These are phyloP conservation scores for Gastracanthus pulcherrimus DNA, from an alignment of 2,888 invertebrate genomes.

Conservation along the genomic window DNA sequence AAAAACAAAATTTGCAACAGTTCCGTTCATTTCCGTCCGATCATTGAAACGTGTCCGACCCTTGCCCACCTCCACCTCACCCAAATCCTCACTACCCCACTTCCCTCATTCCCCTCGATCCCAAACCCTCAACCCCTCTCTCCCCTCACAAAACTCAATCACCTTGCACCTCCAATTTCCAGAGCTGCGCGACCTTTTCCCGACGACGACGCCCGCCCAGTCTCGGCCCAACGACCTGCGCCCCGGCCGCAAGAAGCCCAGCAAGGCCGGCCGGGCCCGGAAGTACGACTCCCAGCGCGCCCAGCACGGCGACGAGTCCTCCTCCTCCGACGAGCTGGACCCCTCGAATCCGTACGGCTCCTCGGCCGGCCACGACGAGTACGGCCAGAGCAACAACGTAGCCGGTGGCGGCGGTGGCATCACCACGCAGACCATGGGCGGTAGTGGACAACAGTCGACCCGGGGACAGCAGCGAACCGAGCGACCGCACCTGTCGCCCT, in stretches of 20 bases:
- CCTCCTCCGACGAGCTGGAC: neutral
- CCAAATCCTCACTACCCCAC: too few relatives aligned
- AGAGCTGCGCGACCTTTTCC: conserved; percentile 49
- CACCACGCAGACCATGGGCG: conserved; percentile 52
- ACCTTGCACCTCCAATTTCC: too few relatives aligned
- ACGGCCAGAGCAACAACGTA: conserved; percentile 42
- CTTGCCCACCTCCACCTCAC: too few relatives aligned
- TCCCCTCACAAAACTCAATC: too few relatives aligned
- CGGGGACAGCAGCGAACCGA: conserved; percentile 73
- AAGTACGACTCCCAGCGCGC: conserved; percentile 26
- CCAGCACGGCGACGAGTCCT: neutral
- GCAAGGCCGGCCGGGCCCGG: conserved; percentile 26
- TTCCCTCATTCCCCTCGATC: too few relatives aligned
- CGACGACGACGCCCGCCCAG: conserved; percentile 51
- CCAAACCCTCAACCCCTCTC: too few relatives aligned
- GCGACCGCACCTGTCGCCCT: conserved; percentile 68
- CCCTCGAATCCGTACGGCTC: neutral
- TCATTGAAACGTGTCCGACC: too few relatives aligned
- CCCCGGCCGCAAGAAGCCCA: conserved; percentile 47
- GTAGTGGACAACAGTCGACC: conserved; percentile 44
- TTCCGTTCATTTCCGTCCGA: too few relatives aligned
- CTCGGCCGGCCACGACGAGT: neutral
- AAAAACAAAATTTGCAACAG: too few relatives aligned
- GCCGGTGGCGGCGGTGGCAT: neutral
- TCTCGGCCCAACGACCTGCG: conserved; percentile 51